Evolutionary conservation across 2,888 invertebrate genomes (phyloP).

Genomic region (Carabus problematicus): DNA sequence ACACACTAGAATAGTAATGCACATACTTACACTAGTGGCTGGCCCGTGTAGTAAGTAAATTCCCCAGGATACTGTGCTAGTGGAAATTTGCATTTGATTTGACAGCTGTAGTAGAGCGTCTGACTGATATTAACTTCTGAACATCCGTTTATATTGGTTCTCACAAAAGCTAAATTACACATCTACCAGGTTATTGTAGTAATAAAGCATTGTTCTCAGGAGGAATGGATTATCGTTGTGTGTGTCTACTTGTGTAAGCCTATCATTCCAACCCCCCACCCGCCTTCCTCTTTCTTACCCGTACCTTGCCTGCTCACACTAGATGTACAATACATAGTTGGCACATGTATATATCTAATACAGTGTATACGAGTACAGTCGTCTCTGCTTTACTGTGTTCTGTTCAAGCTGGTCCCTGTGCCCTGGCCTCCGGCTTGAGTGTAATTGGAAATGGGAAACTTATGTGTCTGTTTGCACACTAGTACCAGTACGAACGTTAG

Average conservation of each 20-base stretch:
- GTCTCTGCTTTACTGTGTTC: neutral
- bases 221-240: constrained; percentile 54
- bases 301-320: neutral
- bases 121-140: constrained; percentile 39
- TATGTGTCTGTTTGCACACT: constrained; percentile 24
- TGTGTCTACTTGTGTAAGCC: constrained; percentile 16
- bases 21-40: neutral
- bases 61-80: constrained; percentile 16
- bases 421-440: constrained; percentile 10
- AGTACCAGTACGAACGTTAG: too few species aligned
- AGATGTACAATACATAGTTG: neutral
- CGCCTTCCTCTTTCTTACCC: constrained; percentile 2
- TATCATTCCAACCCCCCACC: neutral
- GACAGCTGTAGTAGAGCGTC: constrained; percentile 23
- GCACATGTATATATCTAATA: neutral
- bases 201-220: constrained; percentile 60
- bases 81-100: constrained; percentile 40
- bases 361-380: neutral
- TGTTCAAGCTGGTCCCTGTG: neutral
- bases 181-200: constrained; percentile 57
- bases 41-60: constrained; percentile 10
- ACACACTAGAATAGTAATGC: too few species aligned
- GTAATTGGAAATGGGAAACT: constrained; percentile 28
- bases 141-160: constrained; percentile 28
- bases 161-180: constrained; percentile 58